Base-by-base conservation (phyloP, 1,140 invertebrate species). In the Drosophila nigrodunni region DNA sequence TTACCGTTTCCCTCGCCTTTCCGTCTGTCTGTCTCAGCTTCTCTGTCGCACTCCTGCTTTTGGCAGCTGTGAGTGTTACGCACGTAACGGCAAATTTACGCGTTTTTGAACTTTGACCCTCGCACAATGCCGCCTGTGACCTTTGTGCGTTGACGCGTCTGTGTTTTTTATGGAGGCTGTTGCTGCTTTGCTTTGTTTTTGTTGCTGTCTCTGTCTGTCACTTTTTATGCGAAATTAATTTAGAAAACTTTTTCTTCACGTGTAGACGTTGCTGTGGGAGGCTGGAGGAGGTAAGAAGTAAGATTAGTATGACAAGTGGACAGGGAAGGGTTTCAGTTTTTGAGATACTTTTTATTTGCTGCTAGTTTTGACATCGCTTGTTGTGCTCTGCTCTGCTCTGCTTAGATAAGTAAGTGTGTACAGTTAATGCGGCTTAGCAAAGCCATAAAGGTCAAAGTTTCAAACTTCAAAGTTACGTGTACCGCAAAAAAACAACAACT, bases 181-280 rank as follows among this genome's bases (percentile, higher is more conserved):
- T 59, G 61, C 69, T 61, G 46, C 62, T 60, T 18, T 59, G 61
- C 69, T 61, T 62, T 66, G 34, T 41, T 60, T 46, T 15, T 66
- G 30, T 59, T 77, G 62, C 57, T 70, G 59, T 62, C 41, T 66
- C 70, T 78, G 74, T 67, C 87, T 76, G 70, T 39, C 64, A 67
- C 55, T 80, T 78, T 78, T 82, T 87, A 87, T 82, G 82, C 72
- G 82, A 86, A 87, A 86, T 86, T 87, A 87, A 86, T 86, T 86
- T 87, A 74, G 69, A 79, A 87, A 86, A 87, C 35, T 87, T 82
- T 79, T 86, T 58, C 67, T 76, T 74, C 64, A 55, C 54, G 35
- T 55, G 54, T 54, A 57, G 50, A 64, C 43, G 7, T 15, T 13
- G 37, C 11, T 15, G 25, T 21, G 49, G 47, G 9, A 25, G 4